Conservation (phyloP, 2,113 vertebrate genomes). For the Otis tarda region DNA sequence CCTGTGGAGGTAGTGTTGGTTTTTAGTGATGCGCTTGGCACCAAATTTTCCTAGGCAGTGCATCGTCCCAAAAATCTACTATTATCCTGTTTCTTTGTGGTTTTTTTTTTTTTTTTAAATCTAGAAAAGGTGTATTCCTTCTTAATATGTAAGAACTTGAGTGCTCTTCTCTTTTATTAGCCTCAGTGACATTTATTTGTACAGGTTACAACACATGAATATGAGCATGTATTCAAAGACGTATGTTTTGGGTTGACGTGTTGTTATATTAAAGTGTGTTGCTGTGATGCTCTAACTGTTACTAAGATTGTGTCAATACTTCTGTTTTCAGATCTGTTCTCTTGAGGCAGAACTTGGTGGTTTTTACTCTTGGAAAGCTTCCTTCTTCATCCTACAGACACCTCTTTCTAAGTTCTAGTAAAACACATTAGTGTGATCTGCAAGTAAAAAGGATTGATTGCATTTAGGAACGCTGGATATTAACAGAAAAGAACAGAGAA, state of each 20-base stretch:
- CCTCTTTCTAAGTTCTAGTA: neutral
- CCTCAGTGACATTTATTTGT: neutral
- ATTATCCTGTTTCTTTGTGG: neutral
- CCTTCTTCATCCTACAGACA: neutral
- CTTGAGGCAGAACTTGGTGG: neutral
- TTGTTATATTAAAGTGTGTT: neutral
- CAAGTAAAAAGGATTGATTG: neutral
- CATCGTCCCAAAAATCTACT: neutral
- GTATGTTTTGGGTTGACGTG: neutral
- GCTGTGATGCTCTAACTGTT: neutral
- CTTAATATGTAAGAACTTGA: neutral
- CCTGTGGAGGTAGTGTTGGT: neutral
- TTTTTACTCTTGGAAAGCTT: neutral
- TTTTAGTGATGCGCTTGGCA: neutral
- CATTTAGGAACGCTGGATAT: neutral
- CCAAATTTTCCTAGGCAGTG: neutral
- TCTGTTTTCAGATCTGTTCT: neutral
- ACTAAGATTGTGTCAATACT: neutral
- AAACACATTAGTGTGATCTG: neutral
- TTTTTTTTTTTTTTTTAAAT: too few species aligned
- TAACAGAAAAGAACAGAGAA: neutral
- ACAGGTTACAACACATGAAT: neutral
- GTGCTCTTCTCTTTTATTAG: neutral
- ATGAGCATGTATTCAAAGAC: neutral
- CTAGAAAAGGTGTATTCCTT: neutral